These are phyloP conservation scores for Pseudomyrmex sp. DNA, from an alignment of 1,140 invertebrate species.

Conservation along the genomic window DNA sequence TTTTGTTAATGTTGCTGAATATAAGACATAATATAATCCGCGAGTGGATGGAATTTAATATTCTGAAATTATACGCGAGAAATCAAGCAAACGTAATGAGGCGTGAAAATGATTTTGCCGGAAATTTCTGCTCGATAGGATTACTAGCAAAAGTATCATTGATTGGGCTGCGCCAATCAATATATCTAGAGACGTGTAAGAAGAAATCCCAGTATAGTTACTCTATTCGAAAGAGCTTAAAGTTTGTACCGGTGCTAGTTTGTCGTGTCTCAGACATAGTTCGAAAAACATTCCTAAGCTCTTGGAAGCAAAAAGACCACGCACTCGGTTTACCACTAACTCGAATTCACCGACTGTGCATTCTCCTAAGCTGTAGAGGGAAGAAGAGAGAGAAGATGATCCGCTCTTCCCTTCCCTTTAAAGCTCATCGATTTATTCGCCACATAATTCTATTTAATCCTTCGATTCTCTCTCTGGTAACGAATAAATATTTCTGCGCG, in stretches of 20 bases:
- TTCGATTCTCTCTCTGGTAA: slow-evolving; percentile 10
- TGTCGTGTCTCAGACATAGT: slow-evolving; percentile 7
- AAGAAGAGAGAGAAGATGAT: background rate
- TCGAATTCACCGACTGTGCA: slow-evolving; percentile 44
- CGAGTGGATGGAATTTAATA: too few species aligned
- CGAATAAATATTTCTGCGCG: slow-evolving; percentile 64
- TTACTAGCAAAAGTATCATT: background rate
- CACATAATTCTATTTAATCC: slow-evolving; percentile 63
- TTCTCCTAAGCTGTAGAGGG: background rate
- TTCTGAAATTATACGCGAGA: too few species aligned
- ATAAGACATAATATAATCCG: too few species aligned
- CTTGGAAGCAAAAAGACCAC: slow-evolving; percentile 40
- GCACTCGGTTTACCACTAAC: slow-evolving; percentile 38
- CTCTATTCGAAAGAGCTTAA: slow-evolving; percentile 29
- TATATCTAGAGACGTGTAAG: background rate
- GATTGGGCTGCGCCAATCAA: background rate
- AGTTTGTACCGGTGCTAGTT: slow-evolving; percentile 5
- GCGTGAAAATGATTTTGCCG: background rate
- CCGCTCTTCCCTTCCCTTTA: background rate
- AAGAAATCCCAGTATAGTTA: slow-evolving; percentile 6
- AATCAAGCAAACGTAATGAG: background rate
- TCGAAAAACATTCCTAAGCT: slow-evolving; percentile 54
- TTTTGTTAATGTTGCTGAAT: too few species aligned
- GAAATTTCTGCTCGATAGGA: background rate
- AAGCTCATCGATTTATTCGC: slow-evolving; percentile 60